A percentile compares a stretch with the other conserved stretches of the same genome.
Evolutionary conservation across 2,113 vertebrate genomes (phyloP).

Genomic region (Hemibagrus wyckioides): DNA sequence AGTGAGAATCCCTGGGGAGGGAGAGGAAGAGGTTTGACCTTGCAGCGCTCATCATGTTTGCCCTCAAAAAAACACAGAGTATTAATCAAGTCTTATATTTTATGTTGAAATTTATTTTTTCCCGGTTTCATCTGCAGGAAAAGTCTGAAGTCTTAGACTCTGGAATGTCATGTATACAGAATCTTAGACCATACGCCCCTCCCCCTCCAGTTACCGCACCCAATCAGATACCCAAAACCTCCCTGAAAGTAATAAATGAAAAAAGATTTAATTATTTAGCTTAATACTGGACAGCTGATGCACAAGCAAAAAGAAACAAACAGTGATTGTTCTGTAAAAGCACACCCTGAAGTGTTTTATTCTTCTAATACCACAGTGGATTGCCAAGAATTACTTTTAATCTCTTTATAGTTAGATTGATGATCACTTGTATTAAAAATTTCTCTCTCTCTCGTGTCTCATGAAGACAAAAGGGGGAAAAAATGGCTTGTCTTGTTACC

Average conservation of each 20-base stretch:
- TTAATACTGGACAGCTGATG: background rate
- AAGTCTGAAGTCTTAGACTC: background rate
- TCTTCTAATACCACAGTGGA: background rate
- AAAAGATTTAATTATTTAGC: background rate
- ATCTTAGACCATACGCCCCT: background rate
- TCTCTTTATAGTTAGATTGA: background rate
- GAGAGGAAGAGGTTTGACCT: background rate
- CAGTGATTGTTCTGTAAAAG: background rate
- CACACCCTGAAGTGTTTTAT: background rate
- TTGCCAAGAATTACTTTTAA: background rate
- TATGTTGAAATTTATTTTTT: background rate
- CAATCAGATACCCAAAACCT: background rate
- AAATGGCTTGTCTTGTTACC: background rate
- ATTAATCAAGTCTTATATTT: background rate
- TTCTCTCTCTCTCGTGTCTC: too few relatives aligned
- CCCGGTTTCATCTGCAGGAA: background rate
- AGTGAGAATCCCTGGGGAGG: background rate
- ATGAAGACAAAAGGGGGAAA: background rate
- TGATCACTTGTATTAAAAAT: background rate
- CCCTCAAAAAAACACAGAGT: background rate
- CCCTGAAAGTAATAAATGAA: background rate
- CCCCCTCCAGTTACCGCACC: background rate
- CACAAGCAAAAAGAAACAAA: background rate
- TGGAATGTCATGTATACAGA: background rate
- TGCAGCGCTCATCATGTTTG: background rate